These are phyloP conservation scores for Sminthurinus signatus DNA, from an alignment of 1,140 invertebrate genomes.

Conservation along the genomic window DNA sequence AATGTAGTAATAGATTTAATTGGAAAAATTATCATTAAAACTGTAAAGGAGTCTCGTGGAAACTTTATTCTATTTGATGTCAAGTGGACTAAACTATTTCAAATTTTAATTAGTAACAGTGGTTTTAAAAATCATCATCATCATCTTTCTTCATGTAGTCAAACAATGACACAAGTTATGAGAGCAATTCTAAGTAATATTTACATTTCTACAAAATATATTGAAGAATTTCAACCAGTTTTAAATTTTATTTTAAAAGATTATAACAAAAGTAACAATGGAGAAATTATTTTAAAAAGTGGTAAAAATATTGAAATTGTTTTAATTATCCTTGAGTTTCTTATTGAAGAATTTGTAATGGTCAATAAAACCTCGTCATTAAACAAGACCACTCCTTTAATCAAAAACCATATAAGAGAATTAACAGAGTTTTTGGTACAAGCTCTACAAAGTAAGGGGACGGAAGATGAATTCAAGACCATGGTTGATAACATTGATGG, in stretches of 20 bases:
- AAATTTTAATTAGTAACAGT: no score
- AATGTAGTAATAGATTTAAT: background rate
- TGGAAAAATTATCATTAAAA: background rate
- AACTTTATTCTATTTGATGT: background rate
- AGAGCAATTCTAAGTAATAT: background rate
- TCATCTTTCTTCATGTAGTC: background rate
- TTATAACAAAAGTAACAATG: no score
- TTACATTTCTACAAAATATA: conserved; percentile 1
- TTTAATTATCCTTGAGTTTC: background rate
- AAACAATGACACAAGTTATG: background rate
- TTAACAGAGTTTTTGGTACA: no score
- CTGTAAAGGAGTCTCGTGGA: background rate
- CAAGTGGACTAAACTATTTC: conserved; percentile 2
- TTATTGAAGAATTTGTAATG: no score
- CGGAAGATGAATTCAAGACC: no score
- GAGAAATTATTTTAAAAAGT: no score
- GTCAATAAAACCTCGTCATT: no score
- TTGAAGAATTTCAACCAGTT: conserved; percentile 3
- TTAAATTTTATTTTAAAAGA: background rate
- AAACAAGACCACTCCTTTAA: no score
- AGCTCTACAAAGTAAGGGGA: no score
- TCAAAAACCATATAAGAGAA: no score
- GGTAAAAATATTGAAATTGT: no score
- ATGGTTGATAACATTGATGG: no score
- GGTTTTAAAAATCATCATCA: background rate